Conservation (phyloP, 2,113 vertebrate genomes). For the Ranitomeya imitator region DNA sequence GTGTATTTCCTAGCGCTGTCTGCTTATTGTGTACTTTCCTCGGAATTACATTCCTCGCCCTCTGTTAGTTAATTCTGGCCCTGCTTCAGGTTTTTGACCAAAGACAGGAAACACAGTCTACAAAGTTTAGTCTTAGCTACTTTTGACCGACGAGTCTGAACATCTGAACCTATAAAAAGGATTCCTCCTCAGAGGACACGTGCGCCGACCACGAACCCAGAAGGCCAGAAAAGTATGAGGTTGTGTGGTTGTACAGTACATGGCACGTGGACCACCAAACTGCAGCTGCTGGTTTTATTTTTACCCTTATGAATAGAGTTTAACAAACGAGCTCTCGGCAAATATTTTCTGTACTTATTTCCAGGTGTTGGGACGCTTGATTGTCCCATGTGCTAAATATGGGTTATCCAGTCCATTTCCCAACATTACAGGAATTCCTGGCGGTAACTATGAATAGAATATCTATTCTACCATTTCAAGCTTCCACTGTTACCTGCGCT, state of each 20-base stretch:
- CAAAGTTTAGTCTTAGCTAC: constrained; percentile 43
- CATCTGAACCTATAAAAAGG: constrained; percentile 36
- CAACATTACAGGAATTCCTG: constrained; percentile 46
- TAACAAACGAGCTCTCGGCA: neutral
- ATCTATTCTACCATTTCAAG: constrained; percentile 13
- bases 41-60: neutral
- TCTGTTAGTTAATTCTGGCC: neutral
- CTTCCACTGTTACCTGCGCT: neutral
- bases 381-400: constrained; percentile 33
- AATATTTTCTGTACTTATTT: neutral
- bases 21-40: neutral
- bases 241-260: constrained; percentile 1
- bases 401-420: constrained; percentile 9
- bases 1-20: neutral
- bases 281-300: neutral
- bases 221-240: constrained; percentile 4
- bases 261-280: neutral
- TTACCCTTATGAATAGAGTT: constrained; percentile 30
- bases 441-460: constrained; percentile 35
- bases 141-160: constrained; percentile 42
- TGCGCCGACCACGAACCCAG: neutral
- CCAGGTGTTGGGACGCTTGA: constrained; percentile 12
- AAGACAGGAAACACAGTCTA: constrained; percentile 43
- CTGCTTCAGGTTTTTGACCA: constrained; percentile 12
- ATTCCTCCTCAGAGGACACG: neutral